A percentile compares a stretch with the other conserved stretches of the same genome.
Evolutionary conservation across 1,140 invertebrate species (phyloP).

Genomic region (Oedothorax gibbosus): DNA sequence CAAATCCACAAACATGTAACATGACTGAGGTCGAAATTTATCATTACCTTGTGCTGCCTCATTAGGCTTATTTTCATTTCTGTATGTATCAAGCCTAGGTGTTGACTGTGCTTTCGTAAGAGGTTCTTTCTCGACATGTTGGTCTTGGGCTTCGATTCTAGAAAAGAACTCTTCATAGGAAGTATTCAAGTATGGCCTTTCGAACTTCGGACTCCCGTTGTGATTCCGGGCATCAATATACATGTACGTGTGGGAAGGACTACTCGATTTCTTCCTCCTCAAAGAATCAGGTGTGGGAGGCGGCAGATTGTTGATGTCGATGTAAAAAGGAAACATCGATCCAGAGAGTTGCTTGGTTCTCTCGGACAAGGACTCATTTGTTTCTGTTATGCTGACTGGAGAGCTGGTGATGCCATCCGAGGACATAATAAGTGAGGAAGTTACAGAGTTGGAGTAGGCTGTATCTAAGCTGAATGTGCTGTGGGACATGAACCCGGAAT

Average conservation of each 20-base stretch:
- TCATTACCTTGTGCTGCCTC: background rate
- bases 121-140: slow-evolving; percentile 12
- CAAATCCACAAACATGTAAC: slow-evolving; percentile 61
- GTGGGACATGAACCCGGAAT: slow-evolving; percentile 61
- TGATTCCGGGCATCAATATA: slow-evolving; percentile 59
- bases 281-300: slow-evolving; percentile 22
- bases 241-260: slow-evolving; percentile 53
- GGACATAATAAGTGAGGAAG: slow-evolving; percentile 52
- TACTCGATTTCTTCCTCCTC: slow-evolving; percentile 30
- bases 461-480: slow-evolving; percentile 58
- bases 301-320: slow-evolving; percentile 55
- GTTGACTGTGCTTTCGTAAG: slow-evolving; percentile 50
- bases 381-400: background rate
- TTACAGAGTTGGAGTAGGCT: slow-evolving; percentile 33
- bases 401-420: slow-evolving; percentile 21
- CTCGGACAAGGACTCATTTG: slow-evolving; percentile 1
- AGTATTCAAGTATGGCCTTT: background rate
- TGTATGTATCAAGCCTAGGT: slow-evolving; percentile 33
- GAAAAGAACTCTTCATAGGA: slow-evolving; percentile 47
- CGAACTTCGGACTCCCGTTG: background rate
- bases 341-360: slow-evolving; percentile 23
- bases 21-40: slow-evolving; percentile 50
- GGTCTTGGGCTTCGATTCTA: background rate
- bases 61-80: background rate
- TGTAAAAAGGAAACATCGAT: slow-evolving; percentile 62